Evolutionary conservation across 2,888 invertebrate species (phyloP).

Genomic region (Carpatolechia fugitivella): DNA sequence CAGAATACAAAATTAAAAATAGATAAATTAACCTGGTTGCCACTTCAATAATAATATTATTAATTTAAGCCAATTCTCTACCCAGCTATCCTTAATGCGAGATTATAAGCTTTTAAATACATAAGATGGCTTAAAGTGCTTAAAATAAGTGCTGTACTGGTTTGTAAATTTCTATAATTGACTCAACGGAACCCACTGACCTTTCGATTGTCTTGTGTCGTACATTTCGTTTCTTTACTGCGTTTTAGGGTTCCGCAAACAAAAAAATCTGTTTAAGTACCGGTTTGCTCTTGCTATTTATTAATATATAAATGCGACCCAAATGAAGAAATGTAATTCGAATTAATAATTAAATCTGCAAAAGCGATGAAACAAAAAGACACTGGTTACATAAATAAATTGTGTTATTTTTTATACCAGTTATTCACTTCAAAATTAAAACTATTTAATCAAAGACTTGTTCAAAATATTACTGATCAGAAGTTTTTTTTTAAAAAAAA

Average conservation of each 20-base stretch:
- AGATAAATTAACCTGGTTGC: not conserved
- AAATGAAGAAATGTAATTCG: no score
- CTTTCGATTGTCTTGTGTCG: slow-evolving; percentile 28
- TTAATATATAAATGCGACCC: no score
- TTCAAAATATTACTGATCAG: no score
- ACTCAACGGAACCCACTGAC: slow-evolving; percentile 40
- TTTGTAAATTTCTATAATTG: slow-evolving; percentile 43
- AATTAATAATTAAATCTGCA: no score
- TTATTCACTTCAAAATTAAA: no score
- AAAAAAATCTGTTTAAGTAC: not conserved
- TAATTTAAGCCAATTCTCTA: not conserved
- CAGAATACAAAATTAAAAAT: not conserved
- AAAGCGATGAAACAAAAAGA: no score
- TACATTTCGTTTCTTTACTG: slow-evolving; percentile 28
- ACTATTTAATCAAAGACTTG: no score
- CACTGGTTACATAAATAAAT: no score
- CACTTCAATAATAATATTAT: not conserved
- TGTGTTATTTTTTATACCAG: no score
- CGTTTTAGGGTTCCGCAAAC: slow-evolving; percentile 17
- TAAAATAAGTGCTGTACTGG: slow-evolving; percentile 13
- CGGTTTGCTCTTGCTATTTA: no score
- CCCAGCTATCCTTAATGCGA: not conserved
- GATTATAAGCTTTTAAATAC: not conserved
- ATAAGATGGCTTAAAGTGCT: not conserved
- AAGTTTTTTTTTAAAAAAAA: no score